Conservation (phyloP, 2,797 vertebrate species). For the Hozukius guyotensis region DNA sequence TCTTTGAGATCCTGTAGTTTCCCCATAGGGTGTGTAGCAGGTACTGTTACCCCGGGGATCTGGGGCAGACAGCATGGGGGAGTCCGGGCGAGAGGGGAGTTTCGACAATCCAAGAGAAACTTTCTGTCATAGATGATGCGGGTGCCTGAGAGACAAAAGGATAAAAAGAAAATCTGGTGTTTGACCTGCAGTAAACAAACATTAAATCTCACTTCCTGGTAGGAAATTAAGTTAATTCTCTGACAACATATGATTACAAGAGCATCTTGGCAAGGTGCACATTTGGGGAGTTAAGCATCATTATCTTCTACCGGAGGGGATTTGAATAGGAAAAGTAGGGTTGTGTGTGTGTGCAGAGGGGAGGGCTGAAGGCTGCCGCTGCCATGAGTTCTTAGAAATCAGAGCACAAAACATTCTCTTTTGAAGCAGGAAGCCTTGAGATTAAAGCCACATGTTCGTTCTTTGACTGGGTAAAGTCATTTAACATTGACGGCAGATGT, state of each 20-base stretch:
- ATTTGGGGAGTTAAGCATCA: neutral
- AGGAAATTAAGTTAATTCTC: neutral
- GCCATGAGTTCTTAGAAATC: constrained; percentile 76
- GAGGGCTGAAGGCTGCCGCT: constrained; percentile 28
- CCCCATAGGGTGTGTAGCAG: constrained; percentile 82
- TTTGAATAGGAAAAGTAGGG: neutral
- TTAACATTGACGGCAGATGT: neutral
- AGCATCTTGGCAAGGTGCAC: neutral
- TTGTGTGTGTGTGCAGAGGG: neutral
- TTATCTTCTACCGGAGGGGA: neutral
- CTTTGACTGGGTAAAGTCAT: neutral
- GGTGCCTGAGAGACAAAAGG: constrained; percentile 81
- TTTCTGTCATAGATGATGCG: constrained; percentile 94
- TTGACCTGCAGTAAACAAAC: neutral
- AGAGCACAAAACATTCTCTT: constrained; percentile 56
- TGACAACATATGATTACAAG: neutral
- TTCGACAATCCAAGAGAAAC: constrained; percentile 93
- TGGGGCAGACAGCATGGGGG: constrained; percentile 92
- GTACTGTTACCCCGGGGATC: constrained; percentile 90
- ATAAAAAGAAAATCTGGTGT: neutral
- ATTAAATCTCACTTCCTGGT: neutral
- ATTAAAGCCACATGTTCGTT: constrained; percentile 48
- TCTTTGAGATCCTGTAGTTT: constrained; percentile 94
- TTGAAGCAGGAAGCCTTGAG: constrained; percentile 13
- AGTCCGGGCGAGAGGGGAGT: constrained; percentile 88